Conservation (phyloP, 2,113 vertebrate genomes). For the Zosterops borbonicus region DNA sequence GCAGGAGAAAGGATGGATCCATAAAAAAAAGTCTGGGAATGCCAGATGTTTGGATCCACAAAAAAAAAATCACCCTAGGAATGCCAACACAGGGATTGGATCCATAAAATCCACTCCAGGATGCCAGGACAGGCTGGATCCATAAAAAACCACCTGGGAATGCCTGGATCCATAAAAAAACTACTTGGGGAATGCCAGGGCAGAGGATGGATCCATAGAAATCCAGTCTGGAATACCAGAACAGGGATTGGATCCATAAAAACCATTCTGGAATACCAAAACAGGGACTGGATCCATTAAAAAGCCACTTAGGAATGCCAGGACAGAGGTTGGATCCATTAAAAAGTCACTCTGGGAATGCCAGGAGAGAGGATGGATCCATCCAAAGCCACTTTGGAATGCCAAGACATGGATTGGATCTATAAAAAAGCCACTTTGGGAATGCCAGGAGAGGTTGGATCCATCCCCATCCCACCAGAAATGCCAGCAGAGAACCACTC, state of each 20-base stretch:
- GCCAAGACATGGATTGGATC: accelerated
- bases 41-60: neutral
- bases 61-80: neutral
- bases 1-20: neutral
- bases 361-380: neutral
- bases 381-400: neutral
- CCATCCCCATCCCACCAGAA: no score
- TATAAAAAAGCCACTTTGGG: neutral
- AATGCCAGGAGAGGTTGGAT: neutral
- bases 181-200: no score
- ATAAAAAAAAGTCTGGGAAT: neutral
- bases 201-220: no score
- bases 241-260: no score
- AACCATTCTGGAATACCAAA: no score
- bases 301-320: no score
- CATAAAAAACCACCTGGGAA: neutral
- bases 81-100: neutral
- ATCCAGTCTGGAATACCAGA: no score
- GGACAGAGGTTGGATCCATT: no score
- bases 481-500: no score
- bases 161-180: no score
- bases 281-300: no score
- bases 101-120: neutral
- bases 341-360: neutral
- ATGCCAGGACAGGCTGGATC: neutral